phyloP scores from a whole-genome alignment of 1,140 invertebrate genomes.

The honey bee (Apis mellifera) region DNA sequence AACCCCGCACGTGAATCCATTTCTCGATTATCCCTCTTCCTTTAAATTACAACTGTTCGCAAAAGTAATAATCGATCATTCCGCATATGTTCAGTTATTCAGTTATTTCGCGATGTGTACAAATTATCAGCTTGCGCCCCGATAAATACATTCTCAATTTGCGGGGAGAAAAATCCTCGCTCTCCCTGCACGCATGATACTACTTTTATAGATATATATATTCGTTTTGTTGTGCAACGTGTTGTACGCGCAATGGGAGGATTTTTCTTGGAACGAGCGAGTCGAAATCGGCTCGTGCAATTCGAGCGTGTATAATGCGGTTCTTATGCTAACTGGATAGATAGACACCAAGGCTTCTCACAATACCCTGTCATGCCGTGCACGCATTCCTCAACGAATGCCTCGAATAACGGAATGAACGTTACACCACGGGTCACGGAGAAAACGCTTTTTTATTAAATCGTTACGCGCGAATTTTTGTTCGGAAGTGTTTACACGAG shows the following conservation, averaged over 20 bases:
- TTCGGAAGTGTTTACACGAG: neutral
- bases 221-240: neutral
- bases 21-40: neutral
- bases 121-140: neutral
- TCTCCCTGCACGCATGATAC: neutral
- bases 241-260: neutral
- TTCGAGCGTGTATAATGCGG: conserved; percentile 1
- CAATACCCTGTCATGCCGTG: conserved; percentile 6
- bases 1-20: neutral
- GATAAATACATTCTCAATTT: conserved; percentile 6
- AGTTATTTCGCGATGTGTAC: neutral
- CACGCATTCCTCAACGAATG: conserved; percentile 5
- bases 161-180: neutral
- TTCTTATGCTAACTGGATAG: conserved; percentile 15
- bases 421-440: neutral
- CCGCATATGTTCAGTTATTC: too few relatives aligned
- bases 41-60: neutral
- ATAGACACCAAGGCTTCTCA: conserved; percentile 19
- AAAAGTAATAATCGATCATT: too few relatives aligned
- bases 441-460: neutral
- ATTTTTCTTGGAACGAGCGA: conserved; percentile 2
- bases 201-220: neutral
- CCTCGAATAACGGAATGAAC: neutral
- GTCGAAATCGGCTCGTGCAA: conserved; percentile 3
- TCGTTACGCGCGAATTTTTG: neutral